These are phyloP conservation scores for Chlamydotis undulata DNA, from an alignment of 2,113 vertebrate genomes.

Conservation along the genomic window DNA sequence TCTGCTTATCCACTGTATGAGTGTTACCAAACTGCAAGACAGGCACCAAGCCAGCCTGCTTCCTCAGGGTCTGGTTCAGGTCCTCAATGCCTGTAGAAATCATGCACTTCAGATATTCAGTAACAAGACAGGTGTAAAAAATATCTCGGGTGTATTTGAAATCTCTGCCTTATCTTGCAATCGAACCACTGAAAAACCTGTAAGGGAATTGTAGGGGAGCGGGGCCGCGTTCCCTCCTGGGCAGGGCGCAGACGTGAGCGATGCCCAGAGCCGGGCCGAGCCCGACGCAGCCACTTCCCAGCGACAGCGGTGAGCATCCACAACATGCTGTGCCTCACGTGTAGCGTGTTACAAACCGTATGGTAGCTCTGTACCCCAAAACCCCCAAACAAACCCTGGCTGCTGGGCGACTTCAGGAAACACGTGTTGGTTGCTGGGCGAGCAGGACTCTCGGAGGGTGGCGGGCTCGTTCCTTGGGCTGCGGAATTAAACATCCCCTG, in stretches of 20 bases:
- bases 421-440: not conserved
- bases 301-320: not conserved
- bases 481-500: not conserved
- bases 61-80: not conserved
- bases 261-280: not conserved
- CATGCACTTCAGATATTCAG: slow-evolving; percentile 61
- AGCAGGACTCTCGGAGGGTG: not conserved
- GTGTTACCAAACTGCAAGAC: slow-evolving; percentile 23
- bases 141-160: slow-evolving; percentile 29
- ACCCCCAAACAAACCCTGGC: not conserved
- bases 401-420: not conserved
- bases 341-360: fast-evolving
- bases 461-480: not conserved
- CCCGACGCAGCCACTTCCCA: not conserved
- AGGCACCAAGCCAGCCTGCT: not conserved
- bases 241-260: not conserved
- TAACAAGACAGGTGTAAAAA: slow-evolving; percentile 49
- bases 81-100: slow-evolving; percentile 7
- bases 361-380: not conserved
- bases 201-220: not conserved
- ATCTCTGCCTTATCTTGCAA: slow-evolving; percentile 18
- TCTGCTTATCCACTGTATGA: slow-evolving; percentile 39
- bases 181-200: slow-evolving; percentile 8
- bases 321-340: not conserved
- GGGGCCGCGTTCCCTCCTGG: not conserved